Base-by-base conservation (phyloP, 2,888 invertebrate genomes). In the Macropis europaea region DNA sequence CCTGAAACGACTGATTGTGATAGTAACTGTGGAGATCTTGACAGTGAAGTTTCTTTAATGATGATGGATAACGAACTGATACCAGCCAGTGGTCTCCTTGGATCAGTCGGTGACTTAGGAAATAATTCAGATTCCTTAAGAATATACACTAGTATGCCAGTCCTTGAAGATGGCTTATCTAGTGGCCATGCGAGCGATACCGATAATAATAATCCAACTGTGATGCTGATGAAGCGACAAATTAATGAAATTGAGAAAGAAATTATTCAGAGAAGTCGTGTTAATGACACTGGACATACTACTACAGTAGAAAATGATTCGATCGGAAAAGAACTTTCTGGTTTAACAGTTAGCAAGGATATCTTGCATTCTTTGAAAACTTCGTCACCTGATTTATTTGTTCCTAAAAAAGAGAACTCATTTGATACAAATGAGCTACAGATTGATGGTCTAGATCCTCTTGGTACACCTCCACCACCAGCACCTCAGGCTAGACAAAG, bases 1-100 rank as follows among this genome's bases (percentile, higher is more conserved):
- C 97, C 97, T 4, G 97, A 97, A 91, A 96, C 96, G 70, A 97
- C 97, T 67, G 97, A 97, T 91, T 97, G 96, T 88, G 97, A 97
- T 90, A 96, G 96, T 75, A 95, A 96, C 89, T 94, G 94, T 86
- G 94, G 94, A n/a, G 96, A 96, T 88, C 92, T 96, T 84, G 96
- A 96, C 90, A 97, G 96, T 89, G 95, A 97, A 90, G 94, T 95
- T 78, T 95, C 95, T 47, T 93, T 95, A 78, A 93, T 94, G 91
- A 91, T 94, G 86, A 93, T 94, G 93, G 94, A 94, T 87, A 94
- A 93, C 84, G 94, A 94, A 82, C 88, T 90, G 30, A 74, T 90
- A 76, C 90, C 90, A 5, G 88, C 89, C 0, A 88, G 89, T 54
- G 90, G 90, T 7, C 79, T 89, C 15, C 82, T 90, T 15, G 90